These are phyloP conservation scores for Drosophila robusta DNA, from an alignment of 2,888 invertebrate genomes.

Conservation along the genomic window DNA sequence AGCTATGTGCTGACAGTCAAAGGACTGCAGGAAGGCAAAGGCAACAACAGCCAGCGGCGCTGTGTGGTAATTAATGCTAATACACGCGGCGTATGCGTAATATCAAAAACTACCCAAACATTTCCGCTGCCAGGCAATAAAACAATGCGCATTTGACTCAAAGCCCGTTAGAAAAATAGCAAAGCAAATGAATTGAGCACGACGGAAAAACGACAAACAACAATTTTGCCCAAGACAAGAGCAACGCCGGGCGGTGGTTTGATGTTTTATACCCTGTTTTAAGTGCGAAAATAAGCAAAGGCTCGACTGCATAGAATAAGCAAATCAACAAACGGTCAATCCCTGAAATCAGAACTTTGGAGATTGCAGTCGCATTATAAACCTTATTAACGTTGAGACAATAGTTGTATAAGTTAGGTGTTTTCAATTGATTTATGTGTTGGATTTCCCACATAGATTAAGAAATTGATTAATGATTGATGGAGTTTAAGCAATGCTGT, in stretches of 20 bases:
- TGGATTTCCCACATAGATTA: too few relatives aligned
- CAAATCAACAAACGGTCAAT: neutral
- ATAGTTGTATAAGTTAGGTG: too few relatives aligned
- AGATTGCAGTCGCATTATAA: too few relatives aligned
- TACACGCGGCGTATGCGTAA: slow-evolving; percentile 59
- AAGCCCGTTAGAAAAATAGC: slow-evolving; percentile 2
- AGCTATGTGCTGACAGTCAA: slow-evolving; percentile 50
- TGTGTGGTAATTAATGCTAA: slow-evolving; percentile 57
- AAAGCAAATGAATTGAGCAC: slow-evolving; percentile 36
- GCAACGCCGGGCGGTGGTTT: neutral
- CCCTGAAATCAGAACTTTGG: too few relatives aligned
- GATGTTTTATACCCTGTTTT: slow-evolving; percentile 29
- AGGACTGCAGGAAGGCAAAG: slow-evolving; percentile 13
- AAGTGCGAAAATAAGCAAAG: neutral
- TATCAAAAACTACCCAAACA: slow-evolving; percentile 34
- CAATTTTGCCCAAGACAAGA: neutral
- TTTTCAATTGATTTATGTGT: too few relatives aligned
- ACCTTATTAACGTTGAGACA: too few relatives aligned
- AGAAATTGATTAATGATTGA: too few relatives aligned
- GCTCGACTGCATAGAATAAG: too few relatives aligned
- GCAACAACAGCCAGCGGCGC: slow-evolving; percentile 13
- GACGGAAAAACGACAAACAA: slow-evolving; percentile 43
- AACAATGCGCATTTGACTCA: slow-evolving; percentile 37
- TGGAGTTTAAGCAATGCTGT: too few relatives aligned
- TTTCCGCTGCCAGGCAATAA: slow-evolving; percentile 33